Evolutionary conservation across 2,888 invertebrate genomes (phyloP).

Genomic region (Ectemnius lituratus): DNA sequence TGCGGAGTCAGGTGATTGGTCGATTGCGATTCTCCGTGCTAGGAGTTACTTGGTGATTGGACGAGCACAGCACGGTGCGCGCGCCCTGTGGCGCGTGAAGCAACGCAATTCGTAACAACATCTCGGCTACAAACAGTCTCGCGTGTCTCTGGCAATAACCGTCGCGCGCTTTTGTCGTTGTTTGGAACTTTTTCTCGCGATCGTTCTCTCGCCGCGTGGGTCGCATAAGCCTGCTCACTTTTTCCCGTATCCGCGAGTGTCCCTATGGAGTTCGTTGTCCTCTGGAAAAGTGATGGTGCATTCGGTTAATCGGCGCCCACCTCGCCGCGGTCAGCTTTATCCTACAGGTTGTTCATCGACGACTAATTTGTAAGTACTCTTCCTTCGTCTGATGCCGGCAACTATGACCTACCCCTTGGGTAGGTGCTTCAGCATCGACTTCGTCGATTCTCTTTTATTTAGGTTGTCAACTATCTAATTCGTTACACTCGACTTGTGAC

Average conservation of each 20-base stretch:
- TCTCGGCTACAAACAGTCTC: neutral
- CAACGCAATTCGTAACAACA: slow-evolving; percentile 24
- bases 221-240: slow-evolving; percentile 61
- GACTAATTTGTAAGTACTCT: no score
- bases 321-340: no score
- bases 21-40: slow-evolving; percentile 9
- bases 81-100: slow-evolving; percentile 33
- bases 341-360: no score
- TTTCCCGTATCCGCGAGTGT: slow-evolving; percentile 65
- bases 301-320: slow-evolving; percentile 47
- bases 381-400: no score
- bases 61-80: slow-evolving; percentile 36
- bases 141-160: slow-evolving; percentile 24
- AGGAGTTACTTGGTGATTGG: slow-evolving; percentile 31
- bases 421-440: no score
- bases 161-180: slow-evolving; percentile 43
- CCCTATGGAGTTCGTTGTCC: slow-evolving; percentile 65
- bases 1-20: slow-evolving; percentile 56
- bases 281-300: slow-evolving; percentile 64
- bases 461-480: no score
- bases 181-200: slow-evolving; percentile 63
- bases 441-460: no score
- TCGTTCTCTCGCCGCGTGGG: slow-evolving; percentile 51
- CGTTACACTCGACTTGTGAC: no score
- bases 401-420: no score